These are phyloP conservation scores for Mohoua ochrocephala DNA, from an alignment of 2,113 vertebrate species.

Conservation along the genomic window DNA sequence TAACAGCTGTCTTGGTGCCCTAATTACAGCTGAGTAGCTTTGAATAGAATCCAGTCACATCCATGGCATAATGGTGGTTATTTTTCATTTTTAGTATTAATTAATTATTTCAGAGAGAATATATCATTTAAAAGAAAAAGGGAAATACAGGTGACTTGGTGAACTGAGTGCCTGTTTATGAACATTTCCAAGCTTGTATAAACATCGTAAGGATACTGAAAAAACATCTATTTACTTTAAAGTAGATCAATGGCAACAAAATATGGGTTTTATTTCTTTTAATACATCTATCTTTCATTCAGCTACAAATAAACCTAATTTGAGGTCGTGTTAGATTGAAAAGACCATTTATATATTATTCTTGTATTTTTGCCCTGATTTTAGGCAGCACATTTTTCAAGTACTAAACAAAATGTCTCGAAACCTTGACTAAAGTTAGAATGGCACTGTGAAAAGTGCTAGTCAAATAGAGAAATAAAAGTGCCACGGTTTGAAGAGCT, in stretches of 20 bases:
- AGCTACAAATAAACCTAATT: background rate
- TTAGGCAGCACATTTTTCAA: background rate
- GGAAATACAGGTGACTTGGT: background rate
- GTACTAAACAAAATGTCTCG: background rate
- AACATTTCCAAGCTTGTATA: background rate
- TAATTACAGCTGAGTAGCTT: conserved; percentile 2
- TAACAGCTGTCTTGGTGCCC: background rate
- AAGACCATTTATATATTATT: background rate
- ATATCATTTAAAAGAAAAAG: background rate
- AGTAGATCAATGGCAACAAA: background rate
- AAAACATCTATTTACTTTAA: background rate
- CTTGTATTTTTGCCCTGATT: background rate
- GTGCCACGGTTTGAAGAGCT: background rate
- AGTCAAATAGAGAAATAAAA: background rate
- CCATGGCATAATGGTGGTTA: background rate
- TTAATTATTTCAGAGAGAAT: background rate
- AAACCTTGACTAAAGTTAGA: background rate
- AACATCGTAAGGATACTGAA: background rate
- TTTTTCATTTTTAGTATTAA: conserved; percentile 2
- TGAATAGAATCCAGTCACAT: background rate
- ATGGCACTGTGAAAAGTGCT: background rate
- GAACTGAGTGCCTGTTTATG: background rate
- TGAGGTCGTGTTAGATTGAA: background rate
- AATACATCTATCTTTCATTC: background rate
- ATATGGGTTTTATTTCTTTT: background rate